Conservation (phyloP, 2,888 invertebrate species). For the Acrobasis suavella region DNA sequence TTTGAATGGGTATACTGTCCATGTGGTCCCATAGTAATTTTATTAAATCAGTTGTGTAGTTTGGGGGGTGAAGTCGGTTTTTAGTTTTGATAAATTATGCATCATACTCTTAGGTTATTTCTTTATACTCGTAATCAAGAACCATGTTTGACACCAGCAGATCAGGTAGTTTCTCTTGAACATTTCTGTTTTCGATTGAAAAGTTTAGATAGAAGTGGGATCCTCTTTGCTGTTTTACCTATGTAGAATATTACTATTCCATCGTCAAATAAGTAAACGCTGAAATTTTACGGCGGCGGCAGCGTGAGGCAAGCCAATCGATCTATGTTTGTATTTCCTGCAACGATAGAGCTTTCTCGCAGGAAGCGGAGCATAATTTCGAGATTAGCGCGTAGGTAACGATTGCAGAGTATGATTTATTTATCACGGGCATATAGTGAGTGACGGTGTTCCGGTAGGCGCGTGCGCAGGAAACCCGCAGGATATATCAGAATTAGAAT, state of each 20-base stretch:
- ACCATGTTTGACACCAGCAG: too few relatives aligned
- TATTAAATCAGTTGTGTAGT: too few relatives aligned
- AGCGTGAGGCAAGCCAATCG: slow-evolving; percentile 7
- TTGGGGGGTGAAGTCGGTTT: too few relatives aligned
- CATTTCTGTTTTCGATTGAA: too few relatives aligned
- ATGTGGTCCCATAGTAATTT: too few relatives aligned
- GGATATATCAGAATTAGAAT: slow-evolving; percentile 74
- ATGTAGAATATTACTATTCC: not conserved
- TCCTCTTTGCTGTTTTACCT: not conserved
- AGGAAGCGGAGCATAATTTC: slow-evolving; percentile 20
- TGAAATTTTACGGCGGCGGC: slow-evolving; percentile 8
- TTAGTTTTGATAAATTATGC: too few relatives aligned
- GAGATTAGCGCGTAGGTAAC: slow-evolving; percentile 20
- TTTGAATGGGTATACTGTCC: too few relatives aligned
- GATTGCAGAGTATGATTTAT: slow-evolving; percentile 43
- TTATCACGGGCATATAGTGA: slow-evolving; percentile 57
- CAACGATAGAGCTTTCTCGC: slow-evolving; percentile 19
- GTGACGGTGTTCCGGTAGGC: slow-evolving; percentile 54
- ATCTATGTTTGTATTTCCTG: slow-evolving; percentile 19
- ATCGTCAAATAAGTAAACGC: not conserved
- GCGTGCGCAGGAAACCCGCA: slow-evolving; percentile 63
- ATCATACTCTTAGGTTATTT: too few relatives aligned
- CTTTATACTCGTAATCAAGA: too few relatives aligned
- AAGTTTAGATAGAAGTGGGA: too few relatives aligned
- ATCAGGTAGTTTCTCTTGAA: too few relatives aligned